These are phyloP conservation scores for Baronia brevicornis DNA, from an alignment of 2,888 invertebrate genomes.

Conservation along the genomic window DNA sequence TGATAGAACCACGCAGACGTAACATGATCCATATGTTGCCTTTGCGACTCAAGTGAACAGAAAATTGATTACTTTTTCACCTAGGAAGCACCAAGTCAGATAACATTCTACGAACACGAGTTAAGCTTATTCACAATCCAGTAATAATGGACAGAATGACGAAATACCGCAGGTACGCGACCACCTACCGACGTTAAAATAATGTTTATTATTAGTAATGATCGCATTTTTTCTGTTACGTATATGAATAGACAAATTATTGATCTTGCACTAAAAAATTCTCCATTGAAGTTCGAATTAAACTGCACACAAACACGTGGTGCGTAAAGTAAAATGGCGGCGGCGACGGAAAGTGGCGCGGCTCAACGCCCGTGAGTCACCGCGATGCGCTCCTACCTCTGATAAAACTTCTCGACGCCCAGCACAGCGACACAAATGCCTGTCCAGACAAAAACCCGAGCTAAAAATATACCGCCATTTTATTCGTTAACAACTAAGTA, in stretches of 20 bases:
- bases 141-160: conserved; percentile 50
- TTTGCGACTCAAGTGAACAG: not conserved
- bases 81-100: not conserved
- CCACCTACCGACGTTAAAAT: too few species aligned
- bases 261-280: too few species aligned
- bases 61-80: too few species aligned
- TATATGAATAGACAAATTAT: too few species aligned
- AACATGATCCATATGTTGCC: not conserved
- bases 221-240: conserved; percentile 1
- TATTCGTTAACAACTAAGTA: too few species aligned
- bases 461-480: too few species aligned
- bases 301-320: conserved; percentile 52
- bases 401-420: conserved; percentile 24
- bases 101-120: conserved; percentile 6
- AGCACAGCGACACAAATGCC: conserved; percentile 3
- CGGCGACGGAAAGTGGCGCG: conserved; percentile 32
- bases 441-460: conserved; percentile 3
- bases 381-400: conserved; percentile 24
- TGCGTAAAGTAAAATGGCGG: conserved; percentile 66
- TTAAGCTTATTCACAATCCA: conserved; percentile 26
- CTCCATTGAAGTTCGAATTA: not conserved
- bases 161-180: conserved; percentile 56
- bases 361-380: conserved; percentile 26
- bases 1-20: not conserved
- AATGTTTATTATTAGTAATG: not conserved